Evolutionary conservation across 2,797 vertebrate species (phyloP), one percentile per base, ranked within the genome.

Genomic region (Harpagifer antarcticus): DNA sequence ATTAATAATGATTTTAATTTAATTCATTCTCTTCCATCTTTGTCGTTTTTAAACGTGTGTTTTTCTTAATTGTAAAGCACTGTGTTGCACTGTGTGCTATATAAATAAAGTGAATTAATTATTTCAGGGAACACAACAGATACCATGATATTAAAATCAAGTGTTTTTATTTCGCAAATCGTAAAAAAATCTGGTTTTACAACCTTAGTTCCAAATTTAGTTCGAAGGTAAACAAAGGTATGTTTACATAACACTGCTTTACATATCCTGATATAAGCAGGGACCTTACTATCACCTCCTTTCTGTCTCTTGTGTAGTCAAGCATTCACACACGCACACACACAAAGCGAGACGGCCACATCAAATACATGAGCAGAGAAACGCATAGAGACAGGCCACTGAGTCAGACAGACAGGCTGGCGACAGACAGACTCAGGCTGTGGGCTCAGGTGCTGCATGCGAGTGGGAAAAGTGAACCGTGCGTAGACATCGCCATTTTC

Each of bases 361-460:
- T 74, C 31, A 64, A 49, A 50, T 64, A 33, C 40, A 31, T 47
- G 55, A 27, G 16, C 47, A 76, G 14, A 45, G 19, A 20, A 13
- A 55, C 44, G 58, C 19, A 56, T 9, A 44, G 27, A 65, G n/a
- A 12, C 7, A 31, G 44, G 37, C 10, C 48, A 44, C 0, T 20
- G 31, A 56, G 15, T 20, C 37, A 45, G 16, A 13, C n/a, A 44
- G 20, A 16, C 43, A 3, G 37, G 9, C 62, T n/a, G n/a, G n/a
- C n/a, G 48, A 27, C 59, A 40, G 50, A 40, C 54, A 66, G 20
- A 49, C 16, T 17, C 19, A 57, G 52, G 37, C 49, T 71, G 45
- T 60, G 72, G 73, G 63, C 73, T 82, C 84, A 86, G 79, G 72
- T 85, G 72, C 62, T 63, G 49, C 63, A 58, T 68, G 60, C 7